Base-by-base conservation (phyloP, 2,797 vertebrate species). In the Leuciscus waleckii region DNA sequence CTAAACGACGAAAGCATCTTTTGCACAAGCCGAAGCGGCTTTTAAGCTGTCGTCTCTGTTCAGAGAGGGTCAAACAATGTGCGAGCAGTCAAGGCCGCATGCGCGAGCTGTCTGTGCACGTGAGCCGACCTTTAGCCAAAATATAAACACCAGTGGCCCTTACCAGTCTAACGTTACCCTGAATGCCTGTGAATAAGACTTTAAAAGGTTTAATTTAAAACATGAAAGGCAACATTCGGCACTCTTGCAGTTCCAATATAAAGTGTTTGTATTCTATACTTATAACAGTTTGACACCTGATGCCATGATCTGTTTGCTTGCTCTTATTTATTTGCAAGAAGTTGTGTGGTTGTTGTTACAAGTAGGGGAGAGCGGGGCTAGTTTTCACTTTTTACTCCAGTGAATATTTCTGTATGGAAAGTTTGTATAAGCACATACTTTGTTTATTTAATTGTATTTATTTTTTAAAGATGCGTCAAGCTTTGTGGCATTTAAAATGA, bases 81-180 rank as follows among this genome's bases (percentile, higher is more conserved):
- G 37, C 29, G 35, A 58, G n/a, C 2, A 23, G 17, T 13, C 35
- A 11, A n/a, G 75, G 54, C 75, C 46, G 61, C 71, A 54, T 37
- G 58, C 73, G 74, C 73, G 43, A 68, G 2, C n/a, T 79, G 7
- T 43, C n/a, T 29, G 35, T 69, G 83, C 83, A 79, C 75, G 82
- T 69, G 82, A 78, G 23, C 43, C 21, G 29, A 21, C 54, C 61
- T 26, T 13, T 4, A 43, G 65, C 41, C 83, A 70, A 61, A 85
- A 85, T 79, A 79, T 71, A 71, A 70, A 78, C 75, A 84, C 16
- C 35, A 32, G 19, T 32, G 14, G 29, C 7, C 19, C 14, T 19
- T 3, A 58, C 6, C 17, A 46, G 58, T 46, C 2, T 32, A 29
- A 29, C 29, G 29, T 29, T 29, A 21, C 35, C 41, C 0, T 41